Evolutionary conservation across 1,140 invertebrate species (phyloP), one percentile per base, ranked within the genome.

Genomic region (Heliothis subflexa): DNA sequence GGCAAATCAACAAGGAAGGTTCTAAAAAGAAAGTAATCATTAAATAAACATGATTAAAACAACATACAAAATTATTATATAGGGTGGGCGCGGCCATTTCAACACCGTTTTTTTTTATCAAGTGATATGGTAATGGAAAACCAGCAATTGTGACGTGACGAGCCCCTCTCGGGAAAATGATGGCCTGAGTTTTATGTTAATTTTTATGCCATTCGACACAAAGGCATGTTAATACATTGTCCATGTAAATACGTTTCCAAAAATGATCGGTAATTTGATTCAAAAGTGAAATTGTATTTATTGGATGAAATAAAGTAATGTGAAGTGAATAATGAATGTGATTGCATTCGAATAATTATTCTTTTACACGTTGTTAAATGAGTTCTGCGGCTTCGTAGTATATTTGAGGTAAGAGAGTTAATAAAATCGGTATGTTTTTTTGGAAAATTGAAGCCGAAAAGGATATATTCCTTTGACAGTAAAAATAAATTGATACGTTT

Each of bases 201-300:
- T 75, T 71, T 81, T 78, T 78, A 47, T 78, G 11, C 62, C 28
- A 45, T 77, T 28, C 21, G 28, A 61, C 54, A 50, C 50, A 70
- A 52, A 71, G 50, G 50, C 13, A 7, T 2, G 16, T n/a, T n/a
- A 52, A 18, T 28, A n/a, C 9, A 28, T 7, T 52, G 21, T n/a
- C 21, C 50, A 18, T 71, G 50, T 55, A 55, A 71, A 55, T 55
- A 21, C 33, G 5, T 7, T 71, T 49, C 50, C 25, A 71, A 55
- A 66, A 54, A 71, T 55, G 13, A 55, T 54, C 25, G 0, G 50
- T 71, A 71, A 71, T 71, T 49, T 55, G 50, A 71, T 55, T 71
- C 54, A n/a, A 52, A 40, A 71, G 50, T 71, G 68, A 55, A 70
- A 70, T 13, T 55, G 25, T 25, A 71, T 49, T 33, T 25, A 4